Conservation (phyloP, 2,888 invertebrate species). For the Cybosia mesomella region DNA sequence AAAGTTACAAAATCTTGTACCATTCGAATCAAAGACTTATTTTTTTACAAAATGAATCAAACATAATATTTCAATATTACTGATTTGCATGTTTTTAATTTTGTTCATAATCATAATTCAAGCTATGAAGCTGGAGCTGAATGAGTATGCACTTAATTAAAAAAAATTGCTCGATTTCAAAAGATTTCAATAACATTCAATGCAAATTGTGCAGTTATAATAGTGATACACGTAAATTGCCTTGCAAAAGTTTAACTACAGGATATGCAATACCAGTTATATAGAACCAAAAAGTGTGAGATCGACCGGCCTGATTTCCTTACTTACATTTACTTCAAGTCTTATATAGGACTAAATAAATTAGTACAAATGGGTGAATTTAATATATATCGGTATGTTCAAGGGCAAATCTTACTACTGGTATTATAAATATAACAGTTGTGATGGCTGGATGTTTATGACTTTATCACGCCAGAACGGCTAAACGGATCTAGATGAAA, state of each 20-base stretch:
- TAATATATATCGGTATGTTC: background rate
- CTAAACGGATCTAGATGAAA: no score
- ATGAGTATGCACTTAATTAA: background rate
- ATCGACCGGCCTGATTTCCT: background rate
- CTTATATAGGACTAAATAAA: background rate
- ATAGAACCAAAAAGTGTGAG: background rate
- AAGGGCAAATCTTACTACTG: background rate
- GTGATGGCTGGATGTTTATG: background rate
- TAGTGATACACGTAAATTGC: no score
- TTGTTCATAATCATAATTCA: background rate
- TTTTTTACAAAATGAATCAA: background rate
- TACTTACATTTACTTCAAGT: background rate
- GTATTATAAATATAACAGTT: background rate
- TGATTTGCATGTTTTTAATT: background rate
- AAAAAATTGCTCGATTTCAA: background rate
- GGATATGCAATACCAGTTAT: slow-evolving; percentile 4
- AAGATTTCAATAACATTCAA: background rate
- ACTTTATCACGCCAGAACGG: background rate
- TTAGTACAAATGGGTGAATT: background rate
- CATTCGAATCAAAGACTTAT: background rate
- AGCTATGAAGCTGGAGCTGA: background rate
- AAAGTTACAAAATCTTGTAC: no score
- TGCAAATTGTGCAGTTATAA: slow-evolving; percentile 3
- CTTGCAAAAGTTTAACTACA: background rate
- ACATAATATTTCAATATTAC: background rate